Evolutionary conservation across 2,113 vertebrate genomes (phyloP), one percentile per base, ranked within the genome.

Genomic region (Chloebia gouldiae): DNA sequence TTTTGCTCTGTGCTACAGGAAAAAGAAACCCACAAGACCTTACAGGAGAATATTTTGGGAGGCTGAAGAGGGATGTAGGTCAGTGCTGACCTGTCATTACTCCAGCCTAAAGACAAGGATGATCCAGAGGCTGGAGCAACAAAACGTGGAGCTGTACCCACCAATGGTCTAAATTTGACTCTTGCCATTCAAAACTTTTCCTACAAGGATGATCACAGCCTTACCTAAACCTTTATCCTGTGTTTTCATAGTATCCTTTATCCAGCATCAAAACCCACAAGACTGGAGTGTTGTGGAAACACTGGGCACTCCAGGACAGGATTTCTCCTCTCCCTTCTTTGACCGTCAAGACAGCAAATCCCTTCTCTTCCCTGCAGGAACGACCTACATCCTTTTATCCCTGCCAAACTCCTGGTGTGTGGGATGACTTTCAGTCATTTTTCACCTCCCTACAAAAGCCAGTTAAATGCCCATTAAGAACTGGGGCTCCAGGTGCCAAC

Each of bases 361-460:
- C 59, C 42, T 77, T 50, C 63, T 59, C 63, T 82, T 75, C 82
- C 50, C 39, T 10, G 83, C 68, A 96, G 77, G 61, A 78, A 2
- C 56, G 88, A 93, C 93, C 92, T 83, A 77, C 82, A 94, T 93
- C 61, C 63, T 53, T 94, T 90, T 2, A 76, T 90, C 82, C 66
- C 69, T 44, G 70, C 50, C 81, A 88, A 51, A 59, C 77, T 95
- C 91, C 92, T 53, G 65, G 69, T 40, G 70, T 10, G 61, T 31
- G 22, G 65, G 91, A 92, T 76, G 76, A 90, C 92, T 59, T 90
- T 37, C 81, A 50, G 27, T 37, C 78, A 30, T 89, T 93, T 85
- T 75, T 88, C 64, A 84, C 81, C 85, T 8, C 57, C 50, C 90
- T 90, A 40, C 69, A 88, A 59, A 65, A 86, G 59, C 35, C 53